Base-by-base conservation (phyloP, 2,113 vertebrate species). In the Climacteris rufus region DNA sequence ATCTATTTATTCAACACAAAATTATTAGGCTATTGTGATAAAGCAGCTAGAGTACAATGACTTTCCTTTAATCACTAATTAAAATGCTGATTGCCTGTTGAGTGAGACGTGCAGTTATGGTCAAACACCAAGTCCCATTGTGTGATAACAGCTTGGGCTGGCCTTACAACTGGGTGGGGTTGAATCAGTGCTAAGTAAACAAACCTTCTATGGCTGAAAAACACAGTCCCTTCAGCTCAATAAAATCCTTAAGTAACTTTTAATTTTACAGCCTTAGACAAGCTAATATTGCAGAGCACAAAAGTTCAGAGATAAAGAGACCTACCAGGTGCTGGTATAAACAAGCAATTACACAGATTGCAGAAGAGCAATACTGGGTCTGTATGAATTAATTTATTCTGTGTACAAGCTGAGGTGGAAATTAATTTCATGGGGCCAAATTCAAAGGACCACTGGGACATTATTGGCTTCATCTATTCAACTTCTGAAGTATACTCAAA, bases 21-120 rank as follows among this genome's bases (percentile, higher is more conserved):
- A 98, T 98, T 98, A 98, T 98, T 98, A 98, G 97, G 98, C 98
- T 98, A 98, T 98, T 98, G 98, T 98, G 98, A 98, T 98, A 98
- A 98, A 98, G 97, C 98, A 98, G 98, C 97, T 96, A 97, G 96
- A 98, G 83, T 95, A 98, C 98, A 98, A 98, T 98, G 98, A 98
- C 98, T 98, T 98, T 98, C 97, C 96, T 98, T 98, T 98, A 98
- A 98, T 98, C 97, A 95, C 98, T 98, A 98, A 98, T 98, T 98
- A 98, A 98, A 98, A 98, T 98, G 98, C 98, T 98, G 98, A 98
- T 98, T 98, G 98, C 98, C 98, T 98, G 98, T 98, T 98, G 98
- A 98, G 98, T 97, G 97, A 98, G 98, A 98, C 96, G 80, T 96
- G 97, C 97, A 97, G 98, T 97, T 98, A 97, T 97, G 98, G 98